These are phyloP conservation scores for Abrostola tripartita DNA, from an alignment of 2,888 invertebrate genomes.

Conservation along the genomic window DNA sequence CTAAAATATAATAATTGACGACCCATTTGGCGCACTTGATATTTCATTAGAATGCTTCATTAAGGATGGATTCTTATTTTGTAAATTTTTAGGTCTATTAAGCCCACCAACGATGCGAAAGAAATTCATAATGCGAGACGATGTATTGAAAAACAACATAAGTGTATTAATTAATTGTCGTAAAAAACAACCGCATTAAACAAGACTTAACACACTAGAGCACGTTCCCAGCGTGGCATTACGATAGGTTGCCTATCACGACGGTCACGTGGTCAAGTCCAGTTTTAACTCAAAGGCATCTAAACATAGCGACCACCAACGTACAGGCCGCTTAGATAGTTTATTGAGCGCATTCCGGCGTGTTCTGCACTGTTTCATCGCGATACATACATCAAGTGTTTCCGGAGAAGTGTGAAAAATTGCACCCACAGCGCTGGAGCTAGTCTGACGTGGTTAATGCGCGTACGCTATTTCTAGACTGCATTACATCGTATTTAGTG, in stretches of 20 bases:
- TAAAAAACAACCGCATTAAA: too few species aligned
- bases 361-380: conserved; percentile 44
- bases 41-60: too few species aligned
- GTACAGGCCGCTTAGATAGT: conserved; percentile 35
- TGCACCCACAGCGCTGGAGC: conserved; percentile 10
- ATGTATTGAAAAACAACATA: too few species aligned
- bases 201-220: too few species aligned
- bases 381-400: conserved; percentile 45
- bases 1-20: too few species aligned
- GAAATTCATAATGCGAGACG: too few species aligned
- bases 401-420: conserved; percentile 45
- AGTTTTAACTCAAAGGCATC: conserved; percentile 48
- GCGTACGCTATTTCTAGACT: conserved; percentile 20
- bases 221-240: conserved; percentile 12
- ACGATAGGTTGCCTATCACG: conserved; percentile 34
- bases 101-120: too few species aligned
- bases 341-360: conserved; percentile 47
- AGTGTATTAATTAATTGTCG: too few species aligned
- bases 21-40: too few species aligned
- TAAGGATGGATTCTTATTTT: too few species aligned
- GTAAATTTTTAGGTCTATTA: too few species aligned
- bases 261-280: conserved; percentile 17
- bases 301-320: conserved; percentile 46
- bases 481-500: conserved; percentile 17
- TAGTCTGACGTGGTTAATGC: conserved; percentile 19